Base-by-base conservation (phyloP, 2,113 vertebrate species). In the Oplegnathus fasciatus region DNA sequence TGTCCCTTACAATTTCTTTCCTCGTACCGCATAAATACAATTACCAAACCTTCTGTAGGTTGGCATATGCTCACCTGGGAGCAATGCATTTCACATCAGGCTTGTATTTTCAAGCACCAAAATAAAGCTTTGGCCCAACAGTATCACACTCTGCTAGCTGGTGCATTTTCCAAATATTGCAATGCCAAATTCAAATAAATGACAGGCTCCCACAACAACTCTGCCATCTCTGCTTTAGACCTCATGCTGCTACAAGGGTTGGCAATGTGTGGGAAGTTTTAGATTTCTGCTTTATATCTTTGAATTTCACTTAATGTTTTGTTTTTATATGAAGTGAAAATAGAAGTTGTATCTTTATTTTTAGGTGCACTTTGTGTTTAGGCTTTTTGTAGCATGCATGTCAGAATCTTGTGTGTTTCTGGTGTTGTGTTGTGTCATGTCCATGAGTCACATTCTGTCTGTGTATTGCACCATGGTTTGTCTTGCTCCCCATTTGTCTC, bases 401-500 rank as follows among this genome's bases (percentile, higher is more conserved):
- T 83, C 62, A 65, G 30, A 77, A 81, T 82, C 42, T 75, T 81
- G 80, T 84, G 57, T 88, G 71, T 85, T 70, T 75, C 22, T 46
- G 28, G 57, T 90, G 75, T 88, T 48, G 34, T 48, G 34, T 37
- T 6, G 81, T 77, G 81, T 86, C 52, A 79, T 77, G 79, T 86
- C 65, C 85, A 83, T 82, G 34, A 78, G 50, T 88, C 76, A 83
- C 80, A 15, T 40, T 72, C 62, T 88, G 65, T 84, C 30, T 82
- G 37, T 66, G 66, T 86, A 65, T 80, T 85, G 83, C 86, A 86
- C 67, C 83, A 86, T 88, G 75, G 57, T 91, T 88, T 71, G 91
- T 92, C 78, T 91, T 91, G 92, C 82, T 81, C 32, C 67, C 87
- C 85, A 89, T 93, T 81, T 81, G 76, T 90, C 65, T 76, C 55